A percentile compares a stretch with the other conserved stretches of the same genome.
Evolutionary conservation across 1,140 invertebrate species (phyloP).

Genomic region (Platyscapa corneri): DNA sequence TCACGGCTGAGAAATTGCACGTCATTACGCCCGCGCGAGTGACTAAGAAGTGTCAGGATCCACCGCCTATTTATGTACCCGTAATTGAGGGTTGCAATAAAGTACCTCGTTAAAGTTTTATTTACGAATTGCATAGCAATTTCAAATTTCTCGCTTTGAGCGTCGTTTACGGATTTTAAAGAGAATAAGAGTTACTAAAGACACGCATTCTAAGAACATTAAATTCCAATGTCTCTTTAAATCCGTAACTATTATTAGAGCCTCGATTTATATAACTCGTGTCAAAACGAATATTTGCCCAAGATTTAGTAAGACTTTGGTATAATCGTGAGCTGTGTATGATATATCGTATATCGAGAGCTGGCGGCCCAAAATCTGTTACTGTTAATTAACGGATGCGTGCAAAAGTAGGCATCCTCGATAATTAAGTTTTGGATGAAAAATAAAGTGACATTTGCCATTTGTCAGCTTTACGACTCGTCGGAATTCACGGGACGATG

Average conservation of each 20-base stretch:
- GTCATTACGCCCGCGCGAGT: neutral
- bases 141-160: neutral
- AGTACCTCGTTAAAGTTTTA: neutral
- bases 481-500: neutral
- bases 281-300: neutral
- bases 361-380: neutral
- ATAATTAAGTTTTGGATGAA: neutral
- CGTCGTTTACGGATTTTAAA: too few species aligned
- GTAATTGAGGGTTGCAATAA: neutral
- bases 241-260: neutral
- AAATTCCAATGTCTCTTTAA: too few species aligned
- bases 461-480: neutral
- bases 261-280: neutral
- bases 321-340: neutral
- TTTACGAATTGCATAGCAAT: neutral
- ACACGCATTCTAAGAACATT: too few species aligned
- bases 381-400: slow-evolving; percentile 1
- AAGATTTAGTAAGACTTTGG: neutral
- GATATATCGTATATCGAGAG: neutral
- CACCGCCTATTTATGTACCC: neutral
- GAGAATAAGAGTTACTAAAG: too few species aligned
- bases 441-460: neutral
- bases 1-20: neutral
- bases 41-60: neutral
- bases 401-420: neutral